These are phyloP conservation scores for Pomphorhynchus laevis DNA, from an alignment of 1,140 invertebrate genomes.

Conservation along the genomic window DNA sequence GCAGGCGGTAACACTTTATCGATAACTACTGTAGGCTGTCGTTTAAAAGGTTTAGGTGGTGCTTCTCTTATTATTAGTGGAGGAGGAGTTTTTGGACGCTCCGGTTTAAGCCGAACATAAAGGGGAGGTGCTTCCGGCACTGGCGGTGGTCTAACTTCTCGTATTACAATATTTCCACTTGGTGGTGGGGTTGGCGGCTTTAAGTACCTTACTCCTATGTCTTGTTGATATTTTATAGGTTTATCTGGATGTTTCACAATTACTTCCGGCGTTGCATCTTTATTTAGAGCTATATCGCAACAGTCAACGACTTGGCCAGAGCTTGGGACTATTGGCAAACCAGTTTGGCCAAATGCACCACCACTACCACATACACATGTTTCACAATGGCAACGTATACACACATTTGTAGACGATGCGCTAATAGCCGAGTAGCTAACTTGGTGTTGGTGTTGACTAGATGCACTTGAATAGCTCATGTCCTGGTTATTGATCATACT, in stretches of 20 bases:
- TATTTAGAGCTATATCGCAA: no score
- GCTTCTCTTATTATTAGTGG: conserved; percentile 5
- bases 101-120: conserved; percentile 3
- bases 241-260: neutral
- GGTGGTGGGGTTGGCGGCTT: conserved; percentile 7
- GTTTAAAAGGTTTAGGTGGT: conserved; percentile 1
- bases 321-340: no score
- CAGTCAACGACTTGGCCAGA: no score
- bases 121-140: conserved; percentile 2
- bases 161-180: conserved; percentile 5
- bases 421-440: no score
- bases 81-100: conserved; percentile 1
- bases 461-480: no score
- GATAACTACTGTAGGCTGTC: conserved; percentile 1
- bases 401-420: no score
- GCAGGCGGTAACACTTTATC: neutral
- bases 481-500: no score
- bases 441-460: no score
- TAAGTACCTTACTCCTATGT: conserved; percentile 5
- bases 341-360: no score
- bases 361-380: no score
- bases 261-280: conserved; percentile 6
- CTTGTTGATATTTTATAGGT: conserved; percentile 4
- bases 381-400: no score
- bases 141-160: neutral